These are phyloP conservation scores for Eilema depressum DNA, from an alignment of 2,888 invertebrate genomes.

Conservation along the genomic window DNA sequence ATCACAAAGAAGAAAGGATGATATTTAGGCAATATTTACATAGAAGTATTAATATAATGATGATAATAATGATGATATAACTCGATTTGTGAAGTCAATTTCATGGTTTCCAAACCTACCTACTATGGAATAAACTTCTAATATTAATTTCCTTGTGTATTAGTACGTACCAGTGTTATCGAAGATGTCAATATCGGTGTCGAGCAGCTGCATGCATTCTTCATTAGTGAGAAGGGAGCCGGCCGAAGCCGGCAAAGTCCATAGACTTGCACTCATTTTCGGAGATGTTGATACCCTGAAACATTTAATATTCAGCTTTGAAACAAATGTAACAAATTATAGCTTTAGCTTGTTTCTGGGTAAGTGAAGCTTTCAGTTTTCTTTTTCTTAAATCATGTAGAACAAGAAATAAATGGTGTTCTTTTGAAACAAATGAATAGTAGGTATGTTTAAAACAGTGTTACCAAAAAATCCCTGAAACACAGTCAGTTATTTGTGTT, in stretches of 20 bases:
- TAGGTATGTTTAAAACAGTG: no score
- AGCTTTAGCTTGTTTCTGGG: neutral
- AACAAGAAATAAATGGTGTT: neutral
- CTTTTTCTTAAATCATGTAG: neutral
- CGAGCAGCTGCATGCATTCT: conserved; percentile 81
- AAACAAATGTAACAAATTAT: conserved; percentile 2
- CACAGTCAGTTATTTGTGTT: no score
- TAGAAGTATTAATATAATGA: no score
- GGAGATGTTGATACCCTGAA: conserved; percentile 69
- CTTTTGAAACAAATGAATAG: no score
- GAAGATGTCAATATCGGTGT: conserved; percentile 78
- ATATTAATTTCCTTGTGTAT: neutral
- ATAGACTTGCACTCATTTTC: conserved; percentile 77
- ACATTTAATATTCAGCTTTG: conserved; percentile 32
- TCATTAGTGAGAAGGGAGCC: conserved; percentile 82
- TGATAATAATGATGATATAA: no score
- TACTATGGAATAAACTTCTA: neutral
- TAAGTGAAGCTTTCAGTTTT: neutral
- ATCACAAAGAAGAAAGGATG: no score
- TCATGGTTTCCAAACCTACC: neutral
- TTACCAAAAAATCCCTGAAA: no score
- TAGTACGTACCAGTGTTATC: conserved; percentile 69
- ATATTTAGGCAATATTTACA: no score
- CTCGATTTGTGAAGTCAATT: no score
- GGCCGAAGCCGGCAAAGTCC: conserved; percentile 82